Percentiles rank a stretch among this genome's conserved stretches.
Evolutionary conservation across 2,888 invertebrate species (phyloP).

Genomic region (Amblyteles armatorius): DNA sequence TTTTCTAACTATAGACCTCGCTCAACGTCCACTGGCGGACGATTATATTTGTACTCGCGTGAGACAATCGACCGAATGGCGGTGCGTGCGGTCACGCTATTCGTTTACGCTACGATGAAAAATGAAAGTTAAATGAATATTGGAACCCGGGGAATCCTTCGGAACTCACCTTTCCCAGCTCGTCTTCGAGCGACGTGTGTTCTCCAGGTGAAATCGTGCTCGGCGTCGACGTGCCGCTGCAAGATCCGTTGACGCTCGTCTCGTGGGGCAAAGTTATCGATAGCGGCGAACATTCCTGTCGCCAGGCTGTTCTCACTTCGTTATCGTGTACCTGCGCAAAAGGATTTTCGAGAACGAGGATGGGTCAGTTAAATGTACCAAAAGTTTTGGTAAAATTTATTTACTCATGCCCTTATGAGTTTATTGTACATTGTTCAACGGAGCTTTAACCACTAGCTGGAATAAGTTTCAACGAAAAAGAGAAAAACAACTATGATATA

Average conservation of each 20-base stretch:
- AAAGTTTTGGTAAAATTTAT: slow-evolving; percentile 27
- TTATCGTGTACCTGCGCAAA: slow-evolving; percentile 77
- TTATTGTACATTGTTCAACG: slow-evolving; percentile 35
- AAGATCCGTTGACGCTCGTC: slow-evolving; percentile 78
- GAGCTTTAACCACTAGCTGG: not conserved
- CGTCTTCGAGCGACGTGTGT: slow-evolving; percentile 82
- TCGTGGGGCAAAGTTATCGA: slow-evolving; percentile 82
- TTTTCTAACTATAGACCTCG: slow-evolving; percentile 73
- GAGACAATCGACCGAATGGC: slow-evolving; percentile 18
- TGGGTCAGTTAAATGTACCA: slow-evolving; percentile 46
- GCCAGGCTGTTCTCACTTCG: slow-evolving; percentile 79
- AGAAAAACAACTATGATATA: not conserved
- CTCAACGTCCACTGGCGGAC: slow-evolving; percentile 38
- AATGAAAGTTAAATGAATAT: not conserved
- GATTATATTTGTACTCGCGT: not conserved
- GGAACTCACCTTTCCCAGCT: slow-evolving; percentile 80
- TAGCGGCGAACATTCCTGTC: slow-evolving; percentile 81
- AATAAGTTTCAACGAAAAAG: not conserved
- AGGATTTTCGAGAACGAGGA: slow-evolving; percentile 37
- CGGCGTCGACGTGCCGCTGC: slow-evolving; percentile 84
- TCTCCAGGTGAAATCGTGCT: slow-evolving; percentile 85
- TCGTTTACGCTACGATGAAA: slow-evolving; percentile 1
- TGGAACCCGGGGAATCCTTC: not conserved
- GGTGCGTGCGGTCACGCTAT: not conserved
- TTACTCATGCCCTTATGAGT: not conserved